These are phyloP conservation scores for Cheilosia soror DNA, from an alignment of 2,888 invertebrate species.

Conservation along the genomic window DNA sequence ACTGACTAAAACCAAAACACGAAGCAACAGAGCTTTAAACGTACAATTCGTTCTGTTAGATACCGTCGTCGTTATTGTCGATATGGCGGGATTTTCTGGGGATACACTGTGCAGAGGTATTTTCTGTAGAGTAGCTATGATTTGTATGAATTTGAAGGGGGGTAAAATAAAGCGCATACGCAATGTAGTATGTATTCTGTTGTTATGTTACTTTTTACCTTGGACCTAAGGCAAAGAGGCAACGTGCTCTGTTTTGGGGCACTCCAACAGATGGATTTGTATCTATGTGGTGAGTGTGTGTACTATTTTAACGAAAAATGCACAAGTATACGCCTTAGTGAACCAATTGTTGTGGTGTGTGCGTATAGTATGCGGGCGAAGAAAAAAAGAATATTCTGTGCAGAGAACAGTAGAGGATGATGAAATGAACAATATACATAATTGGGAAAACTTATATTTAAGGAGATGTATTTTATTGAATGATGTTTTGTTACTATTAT, in stretches of 20 bases:
- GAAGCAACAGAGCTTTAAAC: constrained; percentile 64
- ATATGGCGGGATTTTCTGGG: constrained; percentile 61
- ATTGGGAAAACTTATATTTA: neutral
- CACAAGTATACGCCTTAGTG: constrained; percentile 63
- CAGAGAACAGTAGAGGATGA: constrained; percentile 31
- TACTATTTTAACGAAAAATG: constrained; percentile 24
- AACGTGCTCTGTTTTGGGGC: constrained; percentile 38
- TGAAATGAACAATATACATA: neutral
- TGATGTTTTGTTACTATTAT: too few relatives aligned
- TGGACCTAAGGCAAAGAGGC: constrained; percentile 43
- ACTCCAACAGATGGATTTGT: constrained; percentile 70
- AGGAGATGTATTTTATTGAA: neutral
- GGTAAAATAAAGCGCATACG: constrained; percentile 64
- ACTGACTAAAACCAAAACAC: constrained; percentile 79
- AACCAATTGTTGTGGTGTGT: constrained; percentile 34
- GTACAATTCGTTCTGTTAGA: constrained; percentile 53
- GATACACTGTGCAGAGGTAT: constrained; percentile 40
- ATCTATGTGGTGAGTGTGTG: constrained; percentile 26
- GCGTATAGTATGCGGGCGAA: constrained; percentile 20
- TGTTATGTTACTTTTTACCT: constrained; percentile 63
- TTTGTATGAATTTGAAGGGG: constrained; percentile 1
- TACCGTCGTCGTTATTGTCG: constrained; percentile 12
- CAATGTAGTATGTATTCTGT: constrained; percentile 56
- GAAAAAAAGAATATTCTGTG: neutral
- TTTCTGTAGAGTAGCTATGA: constrained; percentile 21